Conservation (phyloP, 2,113 vertebrate genomes). For the Brachypteracias leptosomus region DNA sequence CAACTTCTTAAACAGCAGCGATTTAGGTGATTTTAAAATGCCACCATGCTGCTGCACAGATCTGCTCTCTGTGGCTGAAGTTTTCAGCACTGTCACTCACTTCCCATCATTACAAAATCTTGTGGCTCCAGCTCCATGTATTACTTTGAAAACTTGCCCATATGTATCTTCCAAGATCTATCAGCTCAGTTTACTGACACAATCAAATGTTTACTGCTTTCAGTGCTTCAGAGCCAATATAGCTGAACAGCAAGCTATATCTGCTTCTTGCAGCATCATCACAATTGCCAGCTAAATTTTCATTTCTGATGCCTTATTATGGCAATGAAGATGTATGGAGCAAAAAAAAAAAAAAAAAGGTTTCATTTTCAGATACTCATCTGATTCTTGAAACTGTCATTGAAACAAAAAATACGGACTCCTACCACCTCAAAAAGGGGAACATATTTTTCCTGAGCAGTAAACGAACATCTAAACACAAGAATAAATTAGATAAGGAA, state of each 20-base stretch:
- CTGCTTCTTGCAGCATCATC: conserved; percentile 35
- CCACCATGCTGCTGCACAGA: accelerated
- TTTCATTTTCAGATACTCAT: conserved; percentile 27
- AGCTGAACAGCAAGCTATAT: conserved; percentile 56
- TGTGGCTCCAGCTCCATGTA: not conserved
- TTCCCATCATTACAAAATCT: conserved; percentile 14
- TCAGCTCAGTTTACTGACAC: conserved; percentile 48
- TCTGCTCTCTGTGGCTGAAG: not conserved
- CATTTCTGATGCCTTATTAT: conserved; percentile 53
- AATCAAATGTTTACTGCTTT: conserved; percentile 43
- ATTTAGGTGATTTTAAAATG: not conserved
- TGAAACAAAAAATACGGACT: not conserved
- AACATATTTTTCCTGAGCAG: not conserved
- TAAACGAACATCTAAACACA: not conserved
- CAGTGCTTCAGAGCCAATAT: not conserved
- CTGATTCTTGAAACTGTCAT: not conserved
- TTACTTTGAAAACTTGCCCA: conserved; percentile 13
- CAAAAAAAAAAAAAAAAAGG: not conserved
- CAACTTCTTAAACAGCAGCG: not conserved
- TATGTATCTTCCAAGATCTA: conserved; percentile 27
- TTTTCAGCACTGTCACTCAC: not conserved
- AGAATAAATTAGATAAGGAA: not conserved
- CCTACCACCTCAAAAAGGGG: not conserved
- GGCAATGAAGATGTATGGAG: conserved; percentile 38
- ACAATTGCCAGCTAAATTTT: conserved; percentile 57